Percentiles rank a stretch among this genome's conserved stretches.
phyloP scores from a whole-genome alignment of 2,113 vertebrate species.

The Zosterops hypoxanthus region DNA sequence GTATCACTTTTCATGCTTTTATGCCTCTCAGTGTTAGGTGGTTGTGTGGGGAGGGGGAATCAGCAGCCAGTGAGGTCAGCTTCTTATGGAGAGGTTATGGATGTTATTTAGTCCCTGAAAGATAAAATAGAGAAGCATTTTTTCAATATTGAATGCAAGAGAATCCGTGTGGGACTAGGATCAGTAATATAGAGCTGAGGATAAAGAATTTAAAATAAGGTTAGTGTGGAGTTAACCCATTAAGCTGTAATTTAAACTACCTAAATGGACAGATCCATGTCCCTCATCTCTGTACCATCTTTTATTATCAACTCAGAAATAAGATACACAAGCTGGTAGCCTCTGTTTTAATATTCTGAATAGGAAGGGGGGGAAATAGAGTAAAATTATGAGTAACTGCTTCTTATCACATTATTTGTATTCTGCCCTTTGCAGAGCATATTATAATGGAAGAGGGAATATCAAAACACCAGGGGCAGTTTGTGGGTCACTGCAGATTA shows the following conservation, averaged over 20 bases:
- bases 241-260: constrained; percentile 24
- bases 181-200: neutral
- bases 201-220: constrained; percentile 18
- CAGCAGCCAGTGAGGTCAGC: neutral
- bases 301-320: neutral
- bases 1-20: neutral
- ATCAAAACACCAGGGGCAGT: neutral
- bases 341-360: neutral
- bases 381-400: neutral
- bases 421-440: neutral
- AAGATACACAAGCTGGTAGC: neutral
- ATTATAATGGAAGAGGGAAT: neutral
- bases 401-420: neutral
- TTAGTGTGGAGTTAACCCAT: neutral
- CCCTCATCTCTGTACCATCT: neutral
- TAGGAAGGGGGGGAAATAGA: neutral
- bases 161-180: neutral
- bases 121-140: neutral
- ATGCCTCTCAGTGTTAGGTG: neutral
- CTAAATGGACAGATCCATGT: neutral
- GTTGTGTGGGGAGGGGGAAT: neutral
- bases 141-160: neutral
- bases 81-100: neutral
- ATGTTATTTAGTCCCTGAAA: neutral
- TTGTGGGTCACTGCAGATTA: neutral